A percentile compares a stretch with the other conserved stretches of the same genome.
phyloP scores from a whole-genome alignment of 37 sponge, comb jelly and placozoan species.

The Chondrilla cf. caribensis region DNA sequence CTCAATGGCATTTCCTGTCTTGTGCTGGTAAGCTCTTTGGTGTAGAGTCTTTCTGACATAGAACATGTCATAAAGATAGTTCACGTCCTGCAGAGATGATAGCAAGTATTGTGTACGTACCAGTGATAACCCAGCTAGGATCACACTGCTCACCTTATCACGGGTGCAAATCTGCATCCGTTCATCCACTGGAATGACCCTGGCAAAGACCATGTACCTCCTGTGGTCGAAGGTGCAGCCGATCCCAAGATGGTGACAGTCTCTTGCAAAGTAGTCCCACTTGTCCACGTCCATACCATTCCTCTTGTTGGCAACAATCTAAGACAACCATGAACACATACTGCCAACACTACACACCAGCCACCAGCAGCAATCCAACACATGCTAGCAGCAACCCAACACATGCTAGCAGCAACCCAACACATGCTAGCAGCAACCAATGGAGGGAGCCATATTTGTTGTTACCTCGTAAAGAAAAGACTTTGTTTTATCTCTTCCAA shows the following conservation, averaged over 20 bases:
- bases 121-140: background rate
- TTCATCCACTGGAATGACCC: conserved; percentile 78
- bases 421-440: too few relatives aligned
- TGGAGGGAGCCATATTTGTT: too few relatives aligned
- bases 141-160: conserved; percentile 67
- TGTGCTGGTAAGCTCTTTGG: conserved; percentile 94
- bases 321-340: too few relatives aligned
- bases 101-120: too few relatives aligned
- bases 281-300: conserved; percentile 98
- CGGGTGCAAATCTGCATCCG: conserved; percentile 76
- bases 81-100: conserved; percentile 66
- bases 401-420: too few relatives aligned
- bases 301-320: conserved; percentile 94
- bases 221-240: conserved; percentile 79
- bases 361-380: too few relatives aligned
- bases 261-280: conserved; percentile 98
- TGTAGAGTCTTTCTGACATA: conserved; percentile 79
- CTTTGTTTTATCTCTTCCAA: conserved; percentile 74
- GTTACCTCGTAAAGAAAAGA: conserved; percentile 94
- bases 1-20: conserved; percentile 74
- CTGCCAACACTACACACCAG: too few relatives aligned
- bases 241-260: conserved; percentile 87
- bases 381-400: too few relatives aligned
- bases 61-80: conserved; percentile 95
- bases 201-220: conserved; percentile 74